phyloP scores from a whole-genome alignment of 1,140 invertebrate species.

The Thaumetopoea pityocampa region DNA sequence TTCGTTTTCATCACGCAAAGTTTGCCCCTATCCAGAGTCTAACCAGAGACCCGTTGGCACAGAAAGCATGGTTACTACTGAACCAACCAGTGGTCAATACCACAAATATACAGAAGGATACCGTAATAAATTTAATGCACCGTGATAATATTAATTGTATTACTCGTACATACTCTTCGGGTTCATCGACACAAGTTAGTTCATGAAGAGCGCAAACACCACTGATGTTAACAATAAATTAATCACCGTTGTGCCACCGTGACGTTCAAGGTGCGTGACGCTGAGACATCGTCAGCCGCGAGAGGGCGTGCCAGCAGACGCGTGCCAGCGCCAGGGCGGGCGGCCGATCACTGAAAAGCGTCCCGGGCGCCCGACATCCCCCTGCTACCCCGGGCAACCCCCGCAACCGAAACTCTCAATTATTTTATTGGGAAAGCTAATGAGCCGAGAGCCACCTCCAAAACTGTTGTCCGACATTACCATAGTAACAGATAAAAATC shows the following conservation, averaged over 20 bases:
- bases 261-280: conserved; percentile 36
- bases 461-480: conserved; percentile 40
- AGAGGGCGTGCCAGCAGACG: conserved; percentile 23
- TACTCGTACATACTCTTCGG: too few species aligned
- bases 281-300: conserved; percentile 10
- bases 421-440: conserved; percentile 74
- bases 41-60: too few species aligned
- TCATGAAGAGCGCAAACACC: conserved; percentile 21
- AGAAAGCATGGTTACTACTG: too few species aligned
- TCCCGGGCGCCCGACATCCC: conserved; percentile 37
- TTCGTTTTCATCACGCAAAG: too few species aligned
- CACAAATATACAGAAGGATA: too few species aligned
- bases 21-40: too few species aligned
- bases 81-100: too few species aligned
- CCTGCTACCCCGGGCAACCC: conserved; percentile 30
- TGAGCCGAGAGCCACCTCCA: conserved; percentile 58
- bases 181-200: not conserved
- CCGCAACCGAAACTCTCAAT: conserved; percentile 64
- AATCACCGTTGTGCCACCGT: conserved; percentile 32
- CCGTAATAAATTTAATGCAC: too few species aligned
- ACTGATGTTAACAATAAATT: conserved; percentile 25
- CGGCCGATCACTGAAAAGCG: conserved; percentile 56
- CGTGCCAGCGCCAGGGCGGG: conserved; percentile 51
- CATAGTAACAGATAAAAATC: conserved; percentile 28
- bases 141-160: too few species aligned